Conservation (phyloP, 2,888 invertebrate genomes). For the Chymomyza procnemis region DNA sequence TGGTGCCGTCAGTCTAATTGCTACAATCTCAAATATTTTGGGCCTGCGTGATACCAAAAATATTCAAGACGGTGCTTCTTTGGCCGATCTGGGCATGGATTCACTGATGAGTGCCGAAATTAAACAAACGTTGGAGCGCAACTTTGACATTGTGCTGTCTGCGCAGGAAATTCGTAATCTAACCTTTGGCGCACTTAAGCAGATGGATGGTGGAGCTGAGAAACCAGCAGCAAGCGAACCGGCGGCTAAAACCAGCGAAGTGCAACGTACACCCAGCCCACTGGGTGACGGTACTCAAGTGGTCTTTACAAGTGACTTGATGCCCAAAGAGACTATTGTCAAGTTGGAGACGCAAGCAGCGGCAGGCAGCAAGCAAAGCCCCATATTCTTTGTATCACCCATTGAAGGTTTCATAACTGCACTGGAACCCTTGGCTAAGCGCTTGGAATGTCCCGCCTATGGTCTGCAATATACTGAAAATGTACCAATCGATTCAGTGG, state of each 20-base stretch:
- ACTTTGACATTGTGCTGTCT: slow-evolving; percentile 92
- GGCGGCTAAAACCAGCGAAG: slow-evolving; percentile 26
- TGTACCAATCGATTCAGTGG: slow-evolving; percentile 86
- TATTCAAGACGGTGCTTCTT: slow-evolving; percentile 86
- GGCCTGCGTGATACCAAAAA: slow-evolving; percentile 92
- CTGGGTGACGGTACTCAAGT: slow-evolving; percentile 80
- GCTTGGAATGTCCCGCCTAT: slow-evolving; percentile 87
- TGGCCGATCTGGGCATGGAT: slow-evolving; percentile 98
- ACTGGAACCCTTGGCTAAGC: slow-evolving; percentile 85
- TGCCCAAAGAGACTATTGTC: slow-evolving; percentile 87
- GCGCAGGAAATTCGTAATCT: slow-evolving; percentile 93
- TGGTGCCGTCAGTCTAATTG: slow-evolving; percentile 83
- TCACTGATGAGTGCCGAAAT: slow-evolving; percentile 99
- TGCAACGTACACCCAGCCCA: slow-evolving; percentile 68
- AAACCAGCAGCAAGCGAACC: slow-evolving; percentile 35
- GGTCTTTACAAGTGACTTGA: slow-evolving; percentile 83
- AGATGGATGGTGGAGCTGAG: slow-evolving; percentile 77
- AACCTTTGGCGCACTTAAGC: slow-evolving; percentile 87
- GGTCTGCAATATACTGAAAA: slow-evolving; percentile 92
- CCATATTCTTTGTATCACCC: slow-evolving; percentile 88
- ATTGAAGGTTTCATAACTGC: slow-evolving; percentile 91
- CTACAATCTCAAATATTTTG: slow-evolving; percentile 92
- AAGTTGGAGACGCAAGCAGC: slow-evolving; percentile 81
- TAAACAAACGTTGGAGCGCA: slow-evolving; percentile 95
- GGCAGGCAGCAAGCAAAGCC: slow-evolving; percentile 75